These are phyloP conservation scores for Reticulitermes lucifugus DNA, from an alignment of 2,888 invertebrate genomes.

Conservation along the genomic window DNA sequence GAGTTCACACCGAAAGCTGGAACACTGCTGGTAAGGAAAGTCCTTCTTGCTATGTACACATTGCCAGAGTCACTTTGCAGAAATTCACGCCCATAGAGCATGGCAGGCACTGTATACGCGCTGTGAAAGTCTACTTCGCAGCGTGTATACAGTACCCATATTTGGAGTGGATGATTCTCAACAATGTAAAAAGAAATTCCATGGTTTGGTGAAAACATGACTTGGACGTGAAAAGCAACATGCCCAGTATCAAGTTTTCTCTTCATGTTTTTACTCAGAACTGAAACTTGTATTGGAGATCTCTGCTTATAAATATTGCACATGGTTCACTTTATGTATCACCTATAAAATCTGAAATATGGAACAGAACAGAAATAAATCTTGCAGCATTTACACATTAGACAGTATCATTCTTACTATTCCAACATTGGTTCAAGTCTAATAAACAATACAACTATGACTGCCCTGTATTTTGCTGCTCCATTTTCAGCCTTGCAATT, in stretches of 20 bases:
- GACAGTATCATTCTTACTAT: neutral
- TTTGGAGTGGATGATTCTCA: too few species aligned
- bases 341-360: neutral
- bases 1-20: too few species aligned
- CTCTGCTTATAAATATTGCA: neutral
- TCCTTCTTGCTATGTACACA: too few species aligned
- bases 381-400: neutral
- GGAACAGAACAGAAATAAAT: neutral
- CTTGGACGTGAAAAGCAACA: neutral
- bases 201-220: neutral
- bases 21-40: too few species aligned
- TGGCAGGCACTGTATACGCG: too few species aligned
- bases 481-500: constrained; percentile 74
- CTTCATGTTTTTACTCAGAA: neutral
- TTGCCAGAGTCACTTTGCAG: too few species aligned
- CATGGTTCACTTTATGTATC: neutral
- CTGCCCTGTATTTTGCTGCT: constrained; percentile 55
- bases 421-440: neutral
- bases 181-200: neutral
- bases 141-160: too few species aligned
- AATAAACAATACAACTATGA: neutral
- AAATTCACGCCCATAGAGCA: too few species aligned
- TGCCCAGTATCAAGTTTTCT: neutral
- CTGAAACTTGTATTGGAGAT: neutral
- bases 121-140: too few species aligned